A percentile compares a stretch with the other conserved stretches of the same genome.
These are phyloP conservation scores for Pissodes strobi DNA, from an alignment of 1,140 invertebrate genomes.

Conservation along the genomic window DNA sequence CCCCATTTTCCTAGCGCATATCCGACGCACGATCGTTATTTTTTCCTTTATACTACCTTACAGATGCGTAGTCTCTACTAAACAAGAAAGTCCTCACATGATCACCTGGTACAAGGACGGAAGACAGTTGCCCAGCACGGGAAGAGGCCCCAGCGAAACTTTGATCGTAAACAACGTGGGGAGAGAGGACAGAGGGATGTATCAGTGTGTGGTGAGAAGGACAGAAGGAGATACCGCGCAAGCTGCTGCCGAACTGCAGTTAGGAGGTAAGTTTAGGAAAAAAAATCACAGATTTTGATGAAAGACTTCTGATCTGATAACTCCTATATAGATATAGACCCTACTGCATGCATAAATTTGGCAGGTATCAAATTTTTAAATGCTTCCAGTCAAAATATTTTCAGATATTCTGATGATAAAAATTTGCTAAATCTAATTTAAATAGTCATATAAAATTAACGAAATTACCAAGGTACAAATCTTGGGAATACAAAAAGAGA, in stretches of 20 bases:
- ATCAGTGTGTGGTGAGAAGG: constrained; percentile 78
- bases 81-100: constrained; percentile 58
- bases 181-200: constrained; percentile 82
- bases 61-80: constrained; percentile 61
- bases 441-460: no score
- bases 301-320: no score
- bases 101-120: constrained; percentile 73
- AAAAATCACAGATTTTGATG: no score
- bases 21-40: background rate
- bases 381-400: no score
- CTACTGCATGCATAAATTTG: no score
- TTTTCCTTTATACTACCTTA: background rate
- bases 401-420: no score
- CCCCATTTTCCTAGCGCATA: background rate
- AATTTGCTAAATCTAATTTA: no score
- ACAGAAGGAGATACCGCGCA: constrained; percentile 79
- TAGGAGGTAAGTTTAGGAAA: constrained; percentile 81
- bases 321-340: no score
- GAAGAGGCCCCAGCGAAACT: constrained; percentile 66
- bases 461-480: no score
- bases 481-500: no score
- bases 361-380: no score
- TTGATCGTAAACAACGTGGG: constrained; percentile 70
- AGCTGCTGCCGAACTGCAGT: constrained; percentile 75
- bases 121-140: constrained; percentile 67